Evolutionary conservation across 2,888 invertebrate genomes (phyloP), one percentile per base, ranked within the genome.

Genomic region (Pilophorus perplexus): DNA sequence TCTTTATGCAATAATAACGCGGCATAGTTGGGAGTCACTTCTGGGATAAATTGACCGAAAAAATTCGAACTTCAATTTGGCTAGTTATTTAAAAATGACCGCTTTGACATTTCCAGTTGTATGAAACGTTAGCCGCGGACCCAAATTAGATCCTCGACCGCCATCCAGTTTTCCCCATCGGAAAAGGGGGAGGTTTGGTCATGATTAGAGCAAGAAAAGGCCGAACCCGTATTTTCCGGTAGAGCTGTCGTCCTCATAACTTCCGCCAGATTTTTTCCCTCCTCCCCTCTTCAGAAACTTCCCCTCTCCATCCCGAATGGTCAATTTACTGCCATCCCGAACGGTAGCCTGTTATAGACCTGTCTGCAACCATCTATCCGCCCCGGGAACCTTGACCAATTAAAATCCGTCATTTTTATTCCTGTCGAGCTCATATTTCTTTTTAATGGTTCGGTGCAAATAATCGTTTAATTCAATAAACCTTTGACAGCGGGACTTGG

Each of bases 371-470:
- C 22, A 46, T 46, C 46, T 23, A 46, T 46, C 46, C 46, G 25
- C n/a, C n/a, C n/a, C 46, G 46, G 46, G 20, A 14, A 46, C 46
- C 46, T 46, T 23, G 25, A 22, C 46, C 46, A 46, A 46, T 46
- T 46, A 46, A 46, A 46, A 46, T 46, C n/a, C 46, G 46, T 46
- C 46, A 46, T 46, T 46, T 46, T 46, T 46, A 46, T 46, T 10
- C 46, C 46, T 46, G 46, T 14, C 46, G 25, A 22, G 46, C 25
- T 46, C 46, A 46, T 46, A 46, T 46, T 46, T 23, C 46, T 12
- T 10, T 46, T 46, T 46, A 46, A 46, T 46, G 46, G 46, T 46
- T 46, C 46, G 23, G 46, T 10, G n/a, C 23, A 46, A 46, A 23
- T 46, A 46, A 46, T n/a, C 46, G 46, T 46, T 6, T 46, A 22